Evolutionary conservation across 2,113 vertebrate species (phyloP), one percentile per base, ranked within the genome.

Genomic region (Phaethornis superciliosus): DNA sequence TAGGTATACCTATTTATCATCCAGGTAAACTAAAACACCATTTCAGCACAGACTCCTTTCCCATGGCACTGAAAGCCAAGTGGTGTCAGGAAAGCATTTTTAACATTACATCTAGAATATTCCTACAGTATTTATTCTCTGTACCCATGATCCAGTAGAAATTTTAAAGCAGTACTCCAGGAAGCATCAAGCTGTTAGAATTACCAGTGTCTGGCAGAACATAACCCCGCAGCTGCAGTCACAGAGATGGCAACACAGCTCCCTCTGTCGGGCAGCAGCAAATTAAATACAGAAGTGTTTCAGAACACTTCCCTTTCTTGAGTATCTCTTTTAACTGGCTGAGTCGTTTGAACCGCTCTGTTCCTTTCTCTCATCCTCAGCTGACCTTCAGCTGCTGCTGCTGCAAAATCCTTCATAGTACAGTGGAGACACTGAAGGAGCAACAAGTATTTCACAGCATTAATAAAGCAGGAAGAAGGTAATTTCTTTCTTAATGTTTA

Each of bases 241-340:
- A 7, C 51, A 85, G n/a, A 28, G 17, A 91, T 0, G 0, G 82
- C 49, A 84, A 75, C 88, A 58, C 62, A 91, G 85, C 79, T 44
- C 96, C 89, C 93, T 95, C 93, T 94, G 52, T n/a, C 0, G 52
- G 82, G 56, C n/a, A 88, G 37, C 55, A 88, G 81, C 35, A 52
- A 74, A 20, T 6, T 0, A 54, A 82, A 79, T 1, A 56, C 35
- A 30, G 18, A 37, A 74, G 35, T 0, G 10, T 44, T 84, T 67
- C 24, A 11, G 33, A 90, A 30, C 35, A 33, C 23, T 37, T 62
- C 51, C 28, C 42, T 46, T 46, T 76, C 63, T 37, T 28, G 3
- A 68, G 0, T 37, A 28, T 15, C 40, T 63, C 40, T 42, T 56
- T 44, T 58, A 49, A 54, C 11, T 62, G 5, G 2, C 58, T 20